Conservation (phyloP, 2,888 invertebrate genomes). For the Ormyrus labotus region DNA sequence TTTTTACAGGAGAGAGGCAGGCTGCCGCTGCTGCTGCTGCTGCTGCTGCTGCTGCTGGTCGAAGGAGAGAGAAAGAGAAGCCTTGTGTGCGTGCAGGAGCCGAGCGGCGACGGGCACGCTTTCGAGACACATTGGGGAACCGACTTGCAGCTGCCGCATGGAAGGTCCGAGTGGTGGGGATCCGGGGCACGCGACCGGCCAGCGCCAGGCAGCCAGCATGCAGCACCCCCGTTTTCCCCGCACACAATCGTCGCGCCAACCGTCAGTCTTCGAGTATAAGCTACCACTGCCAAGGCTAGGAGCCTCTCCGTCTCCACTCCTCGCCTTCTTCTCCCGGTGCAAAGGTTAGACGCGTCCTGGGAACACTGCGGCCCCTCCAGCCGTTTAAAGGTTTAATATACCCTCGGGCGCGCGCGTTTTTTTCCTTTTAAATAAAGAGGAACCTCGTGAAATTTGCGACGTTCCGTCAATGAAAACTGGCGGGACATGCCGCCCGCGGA, state of each 20-base stretch:
- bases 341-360: too few relatives aligned
- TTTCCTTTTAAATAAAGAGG: background rate
- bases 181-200: slow-evolving; percentile 64
- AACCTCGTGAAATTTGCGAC: slow-evolving; percentile 10
- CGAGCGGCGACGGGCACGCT: slow-evolving; percentile 44
- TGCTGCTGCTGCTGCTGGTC: too few relatives aligned
- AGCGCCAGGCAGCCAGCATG: slow-evolving; percentile 21
- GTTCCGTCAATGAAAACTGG: slow-evolving; percentile 8
- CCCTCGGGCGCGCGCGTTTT: too few relatives aligned
- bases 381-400: background rate
- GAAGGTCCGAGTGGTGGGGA: slow-evolving; percentile 59
- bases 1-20: too few relatives aligned
- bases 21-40: too few relatives aligned
- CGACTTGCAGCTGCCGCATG: slow-evolving; percentile 60
- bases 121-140: slow-evolving; percentile 53
- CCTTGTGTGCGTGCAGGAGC: slow-evolving; percentile 14
- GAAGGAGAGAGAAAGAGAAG: too few relatives aligned
- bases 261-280: slow-evolving; percentile 38
- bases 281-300: background rate
- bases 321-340: too few relatives aligned
- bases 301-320: background rate
- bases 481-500: background rate
- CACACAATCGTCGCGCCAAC: slow-evolving; percentile 48
- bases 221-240: slow-evolving; percentile 47
- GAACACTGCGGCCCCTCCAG: too few relatives aligned